These are phyloP conservation scores for mouse (Mus musculus) DNA, from an alignment of 2,113 vertebrate genomes.

Conservation along the genomic window GRCm39 chr4:128291501-128292000, in stretches of 20 bases:
- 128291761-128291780: neutral
- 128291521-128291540: conserved; percentile 4
- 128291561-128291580: conserved; percentile 16
- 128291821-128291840: neutral
- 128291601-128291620: neutral
- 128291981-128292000: neutral
- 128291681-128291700: conserved; percentile 59
- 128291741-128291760: conserved; percentile 58
- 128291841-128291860: neutral
- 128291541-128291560: conserved; percentile 22
- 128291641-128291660: neutral
- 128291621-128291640: conserved; percentile 21
- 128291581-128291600: neutral
- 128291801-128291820: neutral
- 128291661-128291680: conserved; percentile 50
- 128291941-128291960: neutral
- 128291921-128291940: fast-evolving
- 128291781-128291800: neutral
- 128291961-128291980: neutral
- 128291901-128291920: neutral
- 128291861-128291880: neutral
- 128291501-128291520: neutral
- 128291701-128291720: neutral
- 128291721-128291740: conserved; percentile 59
- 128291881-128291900: neutral